A percentile compares a stretch with the other conserved stretches of the same genome.
phyloP scores from a whole-genome alignment of 2,888 invertebrate species.

The Prostheceraeus crozeri region DNA sequence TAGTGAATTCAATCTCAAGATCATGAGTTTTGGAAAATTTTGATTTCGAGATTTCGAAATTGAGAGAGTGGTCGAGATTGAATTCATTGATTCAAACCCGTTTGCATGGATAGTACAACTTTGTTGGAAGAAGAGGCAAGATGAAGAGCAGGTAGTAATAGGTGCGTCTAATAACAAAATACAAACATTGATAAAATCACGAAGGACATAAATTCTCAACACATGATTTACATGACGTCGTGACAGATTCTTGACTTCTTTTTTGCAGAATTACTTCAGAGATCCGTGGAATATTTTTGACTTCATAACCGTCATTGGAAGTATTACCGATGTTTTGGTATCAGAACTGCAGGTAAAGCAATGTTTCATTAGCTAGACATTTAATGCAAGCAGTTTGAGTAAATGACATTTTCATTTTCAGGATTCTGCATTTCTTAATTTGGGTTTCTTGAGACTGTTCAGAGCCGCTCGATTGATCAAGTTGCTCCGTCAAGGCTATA shows the following conservation, averaged over 20 bases:
- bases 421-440: conserved; percentile 70
- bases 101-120: too few relatives aligned
- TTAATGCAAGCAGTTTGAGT: background rate
- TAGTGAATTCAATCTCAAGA: too few relatives aligned
- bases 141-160: too few relatives aligned
- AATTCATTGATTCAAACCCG: too few relatives aligned
- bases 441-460: conserved; percentile 95
- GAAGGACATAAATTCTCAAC: background rate
- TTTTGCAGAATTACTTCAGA: conserved; percentile 91
- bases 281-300: conserved; percentile 99
- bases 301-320: conserved; percentile 98
- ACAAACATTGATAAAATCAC: background rate
- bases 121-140: too few relatives aligned
- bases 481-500: conserved; percentile 96
- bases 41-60: too few relatives aligned
- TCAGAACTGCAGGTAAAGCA: conserved; percentile 67
- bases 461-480: conserved; percentile 98
- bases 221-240: conserved; percentile 2
- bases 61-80: too few relatives aligned
- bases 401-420: conserved; percentile 26
- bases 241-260: background rate
- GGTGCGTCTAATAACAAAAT: background rate
- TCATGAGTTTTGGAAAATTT: too few relatives aligned
- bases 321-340: conserved; percentile 96
- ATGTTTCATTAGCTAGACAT: background rate